Conservation (phyloP, 1,140 invertebrate genomes). For the Neodiprion pinetum region DNA sequence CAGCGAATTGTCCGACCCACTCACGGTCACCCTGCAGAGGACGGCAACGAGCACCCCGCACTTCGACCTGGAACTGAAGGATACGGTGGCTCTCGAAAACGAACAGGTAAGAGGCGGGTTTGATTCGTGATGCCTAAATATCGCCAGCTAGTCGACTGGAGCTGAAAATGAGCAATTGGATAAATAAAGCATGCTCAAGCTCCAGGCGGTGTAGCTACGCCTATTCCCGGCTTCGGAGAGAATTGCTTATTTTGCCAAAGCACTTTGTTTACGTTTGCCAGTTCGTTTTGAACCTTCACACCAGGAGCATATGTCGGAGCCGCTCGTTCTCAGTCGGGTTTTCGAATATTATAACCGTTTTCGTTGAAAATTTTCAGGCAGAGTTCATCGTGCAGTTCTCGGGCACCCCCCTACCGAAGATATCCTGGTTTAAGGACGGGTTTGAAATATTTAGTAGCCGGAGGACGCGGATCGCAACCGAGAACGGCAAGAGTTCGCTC, state of each 20-base stretch:
- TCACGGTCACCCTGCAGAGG: constrained; percentile 76
- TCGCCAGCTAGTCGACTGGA: too few species aligned
- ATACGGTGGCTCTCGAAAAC: constrained; percentile 76
- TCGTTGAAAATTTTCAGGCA: constrained; percentile 55
- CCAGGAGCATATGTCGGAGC: too few species aligned
- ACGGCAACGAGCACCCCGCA: constrained; percentile 70
- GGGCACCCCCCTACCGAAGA: constrained; percentile 83
- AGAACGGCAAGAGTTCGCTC: constrained; percentile 78
- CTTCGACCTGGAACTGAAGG: constrained; percentile 72
- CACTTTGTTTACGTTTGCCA: too few species aligned
- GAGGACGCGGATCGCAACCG: constrained; percentile 78
- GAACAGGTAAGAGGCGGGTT: constrained; percentile 66
- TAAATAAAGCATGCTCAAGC: too few species aligned
- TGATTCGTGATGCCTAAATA: too few species aligned
- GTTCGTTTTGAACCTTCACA: too few species aligned
- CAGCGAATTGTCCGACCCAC: constrained; percentile 78
- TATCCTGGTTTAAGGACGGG: constrained; percentile 94
- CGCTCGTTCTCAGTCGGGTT: neutral
- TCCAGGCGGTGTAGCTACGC: too few species aligned
- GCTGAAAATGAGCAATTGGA: too few species aligned
- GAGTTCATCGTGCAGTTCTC: constrained; percentile 83
- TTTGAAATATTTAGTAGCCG: constrained; percentile 85
- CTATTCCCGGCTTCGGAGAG: too few species aligned
- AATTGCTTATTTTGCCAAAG: too few species aligned
- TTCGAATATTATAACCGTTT: neutral